phyloP scores from a whole-genome alignment of 2,888 invertebrate species.

The Microctonus aethiopoides region DNA sequence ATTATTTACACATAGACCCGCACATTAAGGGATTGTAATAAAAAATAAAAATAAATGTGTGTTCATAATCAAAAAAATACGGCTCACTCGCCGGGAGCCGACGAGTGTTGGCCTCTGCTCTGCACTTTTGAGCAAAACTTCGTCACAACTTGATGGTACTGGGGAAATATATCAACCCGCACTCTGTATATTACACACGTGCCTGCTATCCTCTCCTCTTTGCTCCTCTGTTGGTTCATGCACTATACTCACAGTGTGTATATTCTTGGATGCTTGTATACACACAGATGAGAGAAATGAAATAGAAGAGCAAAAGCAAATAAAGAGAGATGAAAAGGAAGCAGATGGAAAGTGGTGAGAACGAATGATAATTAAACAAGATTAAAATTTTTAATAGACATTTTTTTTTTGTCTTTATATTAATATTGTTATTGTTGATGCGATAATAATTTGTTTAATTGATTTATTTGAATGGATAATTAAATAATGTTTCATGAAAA shows the following conservation, averaged over 20 bases:
- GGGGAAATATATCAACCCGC: constrained; percentile 8
- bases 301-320: neutral
- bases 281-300: neutral
- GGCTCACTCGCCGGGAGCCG: constrained; percentile 16
- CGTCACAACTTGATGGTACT: neutral
- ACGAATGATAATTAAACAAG: too few relatives aligned
- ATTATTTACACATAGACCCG: neutral
- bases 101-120: neutral
- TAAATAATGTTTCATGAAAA: too few relatives aligned
- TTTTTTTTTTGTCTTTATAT: too few relatives aligned
- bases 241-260: too few relatives aligned
- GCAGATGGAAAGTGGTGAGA: too few relatives aligned
- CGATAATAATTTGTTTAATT: too few relatives aligned
- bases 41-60: neutral
- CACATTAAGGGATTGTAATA: neutral
- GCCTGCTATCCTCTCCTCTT: constrained; percentile 29
- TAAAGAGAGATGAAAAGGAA: neutral
- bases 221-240: constrained; percentile 8
- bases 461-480: too few relatives aligned
- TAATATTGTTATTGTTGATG: too few relatives aligned
- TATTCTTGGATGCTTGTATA: constrained; percentile 30
- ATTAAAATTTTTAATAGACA: too few relatives aligned
- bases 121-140: neutral
- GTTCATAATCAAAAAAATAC: neutral
- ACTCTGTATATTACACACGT: constrained; percentile 28